Evolutionary conservation across 2,113 vertebrate species (phyloP), one percentile per base, ranked within the genome.

Genomic region (Rhineura floridana): DNA sequence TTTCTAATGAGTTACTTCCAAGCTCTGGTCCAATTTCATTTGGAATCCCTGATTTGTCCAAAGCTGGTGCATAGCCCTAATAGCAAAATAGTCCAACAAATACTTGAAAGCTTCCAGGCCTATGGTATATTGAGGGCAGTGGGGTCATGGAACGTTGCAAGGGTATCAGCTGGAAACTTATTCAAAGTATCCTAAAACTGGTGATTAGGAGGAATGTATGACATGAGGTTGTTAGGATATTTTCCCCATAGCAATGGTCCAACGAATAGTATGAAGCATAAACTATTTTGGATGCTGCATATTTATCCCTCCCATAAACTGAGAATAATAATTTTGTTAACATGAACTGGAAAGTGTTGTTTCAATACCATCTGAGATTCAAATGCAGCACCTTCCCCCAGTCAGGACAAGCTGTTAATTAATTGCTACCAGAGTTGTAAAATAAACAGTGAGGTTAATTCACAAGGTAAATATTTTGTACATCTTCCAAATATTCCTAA

Each of bases 391-490:
- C 63, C 87, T 84, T 90, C 90, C 78, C 92, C 55, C n/a, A 85
- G 88, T 90, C 80, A 83, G 76, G 10, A 6, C 33, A 72, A 86
- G 72, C 50, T 39, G 59, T 92, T 94, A 94, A 93, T 90, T 89
- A 93, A 93, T 87, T 90, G 70, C 46, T 93, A 84, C 73, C 90
- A 82, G 87, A 92, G 81, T 65, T 12, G 67, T 91, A 39, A 89
- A 83, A 81, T 91, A 84, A 90, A 93, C 93, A 90, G n/a, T 30
- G 86, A 8, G 80, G 84, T 92, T 95, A 91, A 87, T 85, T 93
- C 85, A 83, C 84, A 88, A 0, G 0, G 17, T 90, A 90, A 88
- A 81, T 83, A 90, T 90, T 95, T 91, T 44, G 70, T 92, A 44
- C 84, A 5, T 81, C 80, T 83, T 82, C 80, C 87, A 87, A 87